Evolutionary conservation across 2,888 invertebrate species (phyloP), one percentile per base, ranked within the genome.

Genomic region (Plebejus anna): DNA sequence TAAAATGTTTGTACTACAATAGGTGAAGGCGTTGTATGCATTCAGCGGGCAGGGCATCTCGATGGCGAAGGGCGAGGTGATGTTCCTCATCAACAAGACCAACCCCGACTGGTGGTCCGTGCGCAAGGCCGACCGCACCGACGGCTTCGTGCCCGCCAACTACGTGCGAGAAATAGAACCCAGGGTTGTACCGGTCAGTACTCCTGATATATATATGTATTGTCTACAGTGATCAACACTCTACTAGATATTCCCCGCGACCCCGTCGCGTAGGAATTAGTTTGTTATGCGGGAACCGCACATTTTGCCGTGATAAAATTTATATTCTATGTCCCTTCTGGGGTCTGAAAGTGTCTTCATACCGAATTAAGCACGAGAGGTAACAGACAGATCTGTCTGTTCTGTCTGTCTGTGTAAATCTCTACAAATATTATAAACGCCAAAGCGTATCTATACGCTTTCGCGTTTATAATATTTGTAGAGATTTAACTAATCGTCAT

Each of bases 81-180:
- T 99, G 97, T 96, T 98, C 84, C 94, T 99, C 0, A 95, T 99
- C 80, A 98, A 97, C 87, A 98, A 98, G 92, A 98, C 98, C 7
- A 99, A 99, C 91, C 96, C 97, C 0, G 99, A 99, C 88, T 99
- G 99, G 99, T 99, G 99, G 99, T 98, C 98, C 83, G 98, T 99
- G n/a, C 95, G 98, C 16, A 98, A 98, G 88, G 96, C 96, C 0
- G 98, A 98, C 85, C 97, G 99, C 0, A 96, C 96, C 0, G 99
- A 99, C 84, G 99, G 99, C 1, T 99, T 99, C 89, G 99, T 99
- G 4, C 99, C 99, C 0, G 99, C 98, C 0, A 99, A 98, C 91
- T 99, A 99, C 89, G 98, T 99, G 16, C 95, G 97, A 55, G 98
- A 98, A 90, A 96, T 98, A 73, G 98, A 98, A 81, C 97, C 98